A percentile compares a stretch with the other conserved stretches of the same genome.
Conservation (phyloP, 2,797 vertebrate genomes). For the Neosilurus mollespiculum region DNA sequence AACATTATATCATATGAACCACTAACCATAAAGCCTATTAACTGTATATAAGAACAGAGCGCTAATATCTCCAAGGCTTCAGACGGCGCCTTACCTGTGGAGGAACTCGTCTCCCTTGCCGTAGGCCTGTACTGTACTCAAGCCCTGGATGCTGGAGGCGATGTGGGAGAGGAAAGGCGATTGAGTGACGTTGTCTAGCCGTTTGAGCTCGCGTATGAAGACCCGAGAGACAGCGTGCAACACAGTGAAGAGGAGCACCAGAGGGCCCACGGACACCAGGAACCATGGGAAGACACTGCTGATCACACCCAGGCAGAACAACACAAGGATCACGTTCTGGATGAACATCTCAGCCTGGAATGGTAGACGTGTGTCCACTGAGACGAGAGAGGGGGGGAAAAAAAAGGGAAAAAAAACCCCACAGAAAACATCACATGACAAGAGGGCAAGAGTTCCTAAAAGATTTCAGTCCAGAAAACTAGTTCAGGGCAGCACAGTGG, state of each 20-base stretch:
- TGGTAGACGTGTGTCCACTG: constrained; percentile 89
- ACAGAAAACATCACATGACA: neutral
- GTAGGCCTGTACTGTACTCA: constrained; percentile 88
- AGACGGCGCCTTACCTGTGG: constrained; percentile 68
- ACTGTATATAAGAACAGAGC: neutral
- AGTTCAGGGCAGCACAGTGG: too few species aligned
- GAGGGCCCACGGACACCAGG: constrained; percentile 83
- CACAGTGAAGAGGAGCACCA: constrained; percentile 79
- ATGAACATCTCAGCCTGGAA: constrained; percentile 95
- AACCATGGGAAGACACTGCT: constrained; percentile 89
- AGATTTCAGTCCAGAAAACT: neutral
- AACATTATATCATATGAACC: neutral
- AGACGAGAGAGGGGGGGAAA: constrained; percentile 25
- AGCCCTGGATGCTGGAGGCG: constrained; percentile 89
- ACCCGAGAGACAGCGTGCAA: constrained; percentile 86
- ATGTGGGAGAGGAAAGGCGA: constrained; percentile 91
- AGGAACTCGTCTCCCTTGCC: constrained; percentile 84
- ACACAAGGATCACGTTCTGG: constrained; percentile 89
- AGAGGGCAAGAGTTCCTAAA: neutral
- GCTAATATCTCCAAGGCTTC: neutral
- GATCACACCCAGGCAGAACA: constrained; percentile 88
- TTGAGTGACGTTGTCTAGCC: constrained; percentile 87
- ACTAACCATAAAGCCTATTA: neutral
- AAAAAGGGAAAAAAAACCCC: constrained; percentile 26
- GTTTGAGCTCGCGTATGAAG: constrained; percentile 89